Evolutionary conservation across 2,113 vertebrate genomes (phyloP).

Genomic region (Cynopterus brachyotis): DNA sequence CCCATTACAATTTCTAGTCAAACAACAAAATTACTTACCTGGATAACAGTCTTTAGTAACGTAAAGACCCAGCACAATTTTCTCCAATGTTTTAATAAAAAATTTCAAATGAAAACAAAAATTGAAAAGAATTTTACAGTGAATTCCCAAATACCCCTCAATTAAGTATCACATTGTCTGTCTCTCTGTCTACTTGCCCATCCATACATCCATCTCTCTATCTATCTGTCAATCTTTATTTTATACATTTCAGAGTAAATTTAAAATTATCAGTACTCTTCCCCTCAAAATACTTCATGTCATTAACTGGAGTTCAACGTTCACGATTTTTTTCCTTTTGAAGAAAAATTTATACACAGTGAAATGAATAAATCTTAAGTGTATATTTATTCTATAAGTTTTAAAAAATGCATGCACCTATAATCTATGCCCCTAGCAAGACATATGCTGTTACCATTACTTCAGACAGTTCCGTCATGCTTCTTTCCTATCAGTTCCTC

Average conservation of each 20-base stretch:
- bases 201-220: neutral
- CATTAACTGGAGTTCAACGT: neutral
- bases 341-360: neutral
- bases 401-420: neutral
- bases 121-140: neutral
- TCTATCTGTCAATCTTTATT: neutral
- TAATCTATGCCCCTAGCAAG: neutral
- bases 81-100: neutral
- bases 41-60: neutral
- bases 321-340: neutral
- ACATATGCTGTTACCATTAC: neutral
- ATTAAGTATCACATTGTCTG: neutral
- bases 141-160: neutral
- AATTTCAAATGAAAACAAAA: neutral
- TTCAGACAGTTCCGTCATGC: neutral
- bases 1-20: conserved; percentile 5
- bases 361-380: neutral
- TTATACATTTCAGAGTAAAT: conserved; percentile 18
- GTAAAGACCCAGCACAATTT: neutral
- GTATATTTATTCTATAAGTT: neutral
- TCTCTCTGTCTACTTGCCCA: neutral
- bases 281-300: neutral
- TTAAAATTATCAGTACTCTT: neutral
- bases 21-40: neutral
- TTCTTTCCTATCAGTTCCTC: neutral